A percentile compares a stretch with the other conserved stretches of the same genome.
Conservation (phyloP, 1,140 invertebrate genomes). For the Planococcus citri region DNA sequence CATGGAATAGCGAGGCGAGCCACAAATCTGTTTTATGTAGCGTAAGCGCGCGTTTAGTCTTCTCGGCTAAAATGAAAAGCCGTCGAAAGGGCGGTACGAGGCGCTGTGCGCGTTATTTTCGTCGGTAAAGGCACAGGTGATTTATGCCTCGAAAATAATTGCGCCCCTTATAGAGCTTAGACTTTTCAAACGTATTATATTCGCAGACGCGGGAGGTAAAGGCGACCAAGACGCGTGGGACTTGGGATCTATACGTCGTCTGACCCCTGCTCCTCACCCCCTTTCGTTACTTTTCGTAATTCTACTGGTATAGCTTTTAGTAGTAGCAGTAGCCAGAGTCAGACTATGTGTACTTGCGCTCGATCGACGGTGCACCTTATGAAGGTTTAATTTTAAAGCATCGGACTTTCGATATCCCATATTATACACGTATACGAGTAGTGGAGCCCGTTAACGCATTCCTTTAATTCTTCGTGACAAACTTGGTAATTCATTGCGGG, state of each 20-base stretch:
- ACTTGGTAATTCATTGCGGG: not conserved
- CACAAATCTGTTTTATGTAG: conserved; percentile 7
- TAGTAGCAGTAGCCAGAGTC: no score
- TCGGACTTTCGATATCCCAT: not conserved
- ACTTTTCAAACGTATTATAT: not conserved
- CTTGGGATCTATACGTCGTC: no score
- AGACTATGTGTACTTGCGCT: no score
- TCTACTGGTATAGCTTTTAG: not conserved
- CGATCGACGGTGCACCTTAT: not conserved
- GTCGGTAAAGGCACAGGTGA: not conserved
- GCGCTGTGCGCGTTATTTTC: not conserved
- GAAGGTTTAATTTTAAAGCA: not conserved
- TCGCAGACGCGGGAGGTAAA: not conserved
- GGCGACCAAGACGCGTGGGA: not conserved
- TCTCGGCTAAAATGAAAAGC: conserved; percentile 5
- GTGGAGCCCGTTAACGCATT: not conserved
- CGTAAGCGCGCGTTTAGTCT: not conserved
- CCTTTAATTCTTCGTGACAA: not conserved
- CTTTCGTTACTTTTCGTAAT: no score
- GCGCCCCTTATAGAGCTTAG: not conserved
- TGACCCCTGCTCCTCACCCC: no score
- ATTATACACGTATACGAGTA: no score
- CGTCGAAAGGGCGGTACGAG: not conserved
- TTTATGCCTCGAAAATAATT: conserved; percentile 1
- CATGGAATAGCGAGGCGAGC: not conserved